Evolutionary conservation across 2,113 vertebrate genomes (phyloP), one percentile per base, ranked within the genome.

Genomic region (Pituophis catenifer): DNA sequence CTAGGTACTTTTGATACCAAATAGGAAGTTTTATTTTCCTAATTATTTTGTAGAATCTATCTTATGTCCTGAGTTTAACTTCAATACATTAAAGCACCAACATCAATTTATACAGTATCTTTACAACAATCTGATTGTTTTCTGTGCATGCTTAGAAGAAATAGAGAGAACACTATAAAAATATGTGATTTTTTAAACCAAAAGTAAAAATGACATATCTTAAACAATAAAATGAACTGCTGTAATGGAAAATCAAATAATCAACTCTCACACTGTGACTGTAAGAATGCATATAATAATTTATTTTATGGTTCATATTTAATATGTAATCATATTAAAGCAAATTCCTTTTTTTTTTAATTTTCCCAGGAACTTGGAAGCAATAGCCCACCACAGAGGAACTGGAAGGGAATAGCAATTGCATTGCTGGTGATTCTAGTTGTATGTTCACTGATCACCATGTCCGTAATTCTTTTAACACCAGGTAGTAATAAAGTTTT

Each of bases 401-500:
- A 99, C 98, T 99, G 99, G 99, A 99, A 99, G 95, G 99, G 99
- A 89, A 99, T 99, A 93, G 99, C 99, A 93, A 99, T 99, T 94
- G 99, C 99, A 92, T 97, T 99, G 97, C 98, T 99, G 98, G 99
- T 99, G 97, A 99, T 99, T 96, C 97, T 99, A 97, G 98, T 98
- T 97, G 99, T 99, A 94, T 99, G 99, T 97, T 99, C 99, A 55
- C 98, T 99, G 96, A 99, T 99, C 98, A 99, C 99, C 88, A 98
- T 99, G 99, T 99, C 99, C 3, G 99, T 99, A 97, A 99, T 99
- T 97, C 98, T 99, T 94, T 98, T 99, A 97, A 99, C 99, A 33
- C 99, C 99, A 99, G 99, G 99, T 99, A 98, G 89, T 58, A 65
- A 81, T 81, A 81, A 44, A 44, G 7, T 65, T 38, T 65, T 98